These are phyloP conservation scores for Scaptomyza pallida DNA, from an alignment of 1,140 invertebrate species.

Conservation along the genomic window DNA sequence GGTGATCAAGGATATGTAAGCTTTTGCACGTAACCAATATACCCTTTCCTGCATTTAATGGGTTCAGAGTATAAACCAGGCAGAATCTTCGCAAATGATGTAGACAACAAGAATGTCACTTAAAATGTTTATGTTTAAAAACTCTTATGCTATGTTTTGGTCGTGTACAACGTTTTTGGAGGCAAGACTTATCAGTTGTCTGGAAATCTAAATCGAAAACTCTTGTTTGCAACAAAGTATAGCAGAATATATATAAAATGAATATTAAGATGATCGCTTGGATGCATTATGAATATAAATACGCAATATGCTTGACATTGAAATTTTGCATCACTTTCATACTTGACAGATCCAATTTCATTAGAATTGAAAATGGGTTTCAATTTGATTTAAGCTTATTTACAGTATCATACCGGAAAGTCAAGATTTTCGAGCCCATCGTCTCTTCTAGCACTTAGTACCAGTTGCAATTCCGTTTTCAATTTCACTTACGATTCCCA, in stretches of 20 bases:
- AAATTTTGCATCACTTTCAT: conserved; percentile 36
- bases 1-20: too few relatives aligned
- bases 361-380: conserved; percentile 8
- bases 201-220: conserved; percentile 47
- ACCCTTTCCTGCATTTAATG: too few relatives aligned
- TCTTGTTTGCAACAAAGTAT: conserved; percentile 13
- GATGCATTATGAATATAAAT: not conserved
- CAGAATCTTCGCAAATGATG: not conserved
- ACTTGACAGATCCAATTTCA: conserved; percentile 23
- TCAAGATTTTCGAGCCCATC: too few relatives aligned
- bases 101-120: conserved; percentile 4
- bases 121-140: not conserved
- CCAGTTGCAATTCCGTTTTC: conserved; percentile 30
- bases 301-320: conserved; percentile 30
- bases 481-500: conserved; percentile 46
- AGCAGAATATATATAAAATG: too few relatives aligned
- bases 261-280: conserved; percentile 7
- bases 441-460: too few relatives aligned
- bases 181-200: conserved; percentile 49
- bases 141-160: conserved; percentile 31
- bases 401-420: too few relatives aligned
- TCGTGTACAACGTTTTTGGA: not conserved
- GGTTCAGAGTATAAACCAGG: too few relatives aligned
- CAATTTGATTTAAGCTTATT: conserved; percentile 30
- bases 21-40: too few relatives aligned